Conservation (phyloP, 2,888 invertebrate genomes). For the Drosophila kanekoi region DNA sequence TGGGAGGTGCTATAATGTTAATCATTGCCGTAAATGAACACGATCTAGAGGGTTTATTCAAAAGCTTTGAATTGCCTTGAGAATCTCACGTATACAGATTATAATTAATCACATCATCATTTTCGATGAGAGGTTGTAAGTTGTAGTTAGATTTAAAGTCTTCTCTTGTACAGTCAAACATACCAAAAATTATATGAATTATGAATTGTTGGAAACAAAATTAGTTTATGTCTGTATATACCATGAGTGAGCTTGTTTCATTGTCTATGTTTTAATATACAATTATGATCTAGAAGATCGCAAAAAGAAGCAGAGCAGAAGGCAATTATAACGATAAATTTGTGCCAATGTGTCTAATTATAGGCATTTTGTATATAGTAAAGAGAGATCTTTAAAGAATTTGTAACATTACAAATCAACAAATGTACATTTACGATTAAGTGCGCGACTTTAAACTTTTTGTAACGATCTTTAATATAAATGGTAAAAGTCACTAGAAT, state of each 20-base stretch:
- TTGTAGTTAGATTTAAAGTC: background rate
- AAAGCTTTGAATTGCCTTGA: slow-evolving; percentile 18
- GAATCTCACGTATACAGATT: slow-evolving; percentile 42
- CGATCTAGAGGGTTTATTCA: slow-evolving; percentile 69
- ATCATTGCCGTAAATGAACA: slow-evolving; percentile 90
- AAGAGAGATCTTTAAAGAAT: slow-evolving; percentile 1
- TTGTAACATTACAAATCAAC: background rate
- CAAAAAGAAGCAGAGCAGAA: background rate
- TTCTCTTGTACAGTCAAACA: slow-evolving; percentile 15
- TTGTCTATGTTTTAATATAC: slow-evolving; percentile 4
- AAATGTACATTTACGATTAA: background rate
- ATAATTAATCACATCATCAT: background rate
- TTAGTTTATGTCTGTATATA: background rate
- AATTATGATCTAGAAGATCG: background rate
- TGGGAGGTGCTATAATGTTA: slow-evolving; percentile 90
- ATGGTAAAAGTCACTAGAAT: slow-evolving; percentile 35
- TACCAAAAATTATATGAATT: slow-evolving; percentile 8
- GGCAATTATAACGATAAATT: background rate
- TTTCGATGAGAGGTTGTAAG: background rate
- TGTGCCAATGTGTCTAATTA: background rate
- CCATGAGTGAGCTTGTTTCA: background rate
- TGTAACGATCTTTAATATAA: slow-evolving; percentile 46
- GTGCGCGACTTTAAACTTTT: slow-evolving; percentile 11
- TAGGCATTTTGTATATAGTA: slow-evolving; percentile 14
- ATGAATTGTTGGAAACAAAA: background rate